A percentile compares a stretch with the other conserved stretches of the same genome.
Conservation (phyloP, 2,113 vertebrate genomes). For the Neolamprologus longior region DNA sequence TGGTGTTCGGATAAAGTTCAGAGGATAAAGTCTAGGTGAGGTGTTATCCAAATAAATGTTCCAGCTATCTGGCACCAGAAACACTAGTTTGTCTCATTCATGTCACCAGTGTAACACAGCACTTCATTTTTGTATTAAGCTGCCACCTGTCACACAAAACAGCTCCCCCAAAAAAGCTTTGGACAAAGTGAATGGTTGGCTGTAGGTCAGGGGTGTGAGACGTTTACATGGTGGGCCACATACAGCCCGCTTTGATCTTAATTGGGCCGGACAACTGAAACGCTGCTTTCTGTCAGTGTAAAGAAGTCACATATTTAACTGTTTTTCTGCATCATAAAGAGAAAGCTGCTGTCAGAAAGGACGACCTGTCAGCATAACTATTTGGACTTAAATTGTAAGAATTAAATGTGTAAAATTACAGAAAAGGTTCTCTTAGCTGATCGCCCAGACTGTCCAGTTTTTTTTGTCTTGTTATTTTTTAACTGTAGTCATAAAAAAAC, state of each 20-base stretch:
- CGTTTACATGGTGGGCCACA: background rate
- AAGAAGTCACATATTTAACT: background rate
- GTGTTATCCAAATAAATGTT: background rate
- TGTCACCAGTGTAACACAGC: background rate
- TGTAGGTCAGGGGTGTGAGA: background rate
- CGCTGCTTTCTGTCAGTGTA: background rate
- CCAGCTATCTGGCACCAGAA: background rate
- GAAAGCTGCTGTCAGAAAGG: background rate
- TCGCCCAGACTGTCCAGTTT: background rate
- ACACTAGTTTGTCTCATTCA: background rate
- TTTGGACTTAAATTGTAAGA: background rate
- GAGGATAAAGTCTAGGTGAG: background rate
- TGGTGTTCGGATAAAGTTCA: background rate
- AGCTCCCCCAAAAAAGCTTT: rapidly evolving
- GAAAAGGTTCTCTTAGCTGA: background rate
- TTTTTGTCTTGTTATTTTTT: background rate
- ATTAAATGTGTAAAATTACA: background rate
- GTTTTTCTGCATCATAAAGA: background rate
- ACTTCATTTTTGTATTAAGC: background rate
- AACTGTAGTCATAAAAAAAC: background rate
- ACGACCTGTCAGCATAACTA: background rate
- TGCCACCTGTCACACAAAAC: background rate
- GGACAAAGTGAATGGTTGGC: background rate
- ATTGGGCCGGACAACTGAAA: background rate
- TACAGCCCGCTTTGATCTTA: background rate